These are phyloP conservation scores for Macrostomum lignano DNA, from an alignment of 1,140 invertebrate species.

Conservation along the genomic window DNA sequence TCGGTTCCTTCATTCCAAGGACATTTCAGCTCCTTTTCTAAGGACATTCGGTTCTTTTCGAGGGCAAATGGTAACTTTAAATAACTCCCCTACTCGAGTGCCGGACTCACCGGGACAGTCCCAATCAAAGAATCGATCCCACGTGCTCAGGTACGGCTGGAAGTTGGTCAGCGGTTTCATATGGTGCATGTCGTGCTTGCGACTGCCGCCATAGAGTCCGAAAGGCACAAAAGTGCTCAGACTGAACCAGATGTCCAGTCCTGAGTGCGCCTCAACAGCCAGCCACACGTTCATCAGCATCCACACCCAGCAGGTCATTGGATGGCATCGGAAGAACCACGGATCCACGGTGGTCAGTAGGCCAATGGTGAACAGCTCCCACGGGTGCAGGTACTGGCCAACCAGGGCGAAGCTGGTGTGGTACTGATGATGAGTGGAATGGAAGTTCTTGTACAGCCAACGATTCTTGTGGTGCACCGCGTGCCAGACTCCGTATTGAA, in stretches of 20 bases:
- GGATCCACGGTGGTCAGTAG: slow-evolving; percentile 26
- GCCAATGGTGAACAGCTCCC: slow-evolving; percentile 25
- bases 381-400: slow-evolving; percentile 29
- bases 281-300: slow-evolving; percentile 16
- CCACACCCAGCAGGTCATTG: slow-evolving; percentile 26
- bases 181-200: slow-evolving; percentile 31
- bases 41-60: too few relatives aligned
- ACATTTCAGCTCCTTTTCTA: too few relatives aligned
- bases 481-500: slow-evolving; percentile 15
- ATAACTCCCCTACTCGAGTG: too few relatives aligned
- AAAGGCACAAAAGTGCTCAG: slow-evolving; percentile 18
- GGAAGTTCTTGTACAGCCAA: slow-evolving; percentile 25
- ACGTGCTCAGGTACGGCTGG: slow-evolving; percentile 28
- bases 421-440: slow-evolving; percentile 28
- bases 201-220: slow-evolving; percentile 24
- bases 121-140: slow-evolving; percentile 21
- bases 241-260: slow-evolving; percentile 18
- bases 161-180: slow-evolving; percentile 28
- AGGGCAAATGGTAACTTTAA: too few relatives aligned
- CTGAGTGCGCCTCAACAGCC: slow-evolving; percentile 25
- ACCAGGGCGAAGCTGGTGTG: slow-evolving; percentile 24
- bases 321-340: slow-evolving; percentile 28
- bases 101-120: slow-evolving; percentile 20
- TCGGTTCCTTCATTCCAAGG: too few relatives aligned
- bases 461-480: slow-evolving; percentile 13